Evolutionary conservation across 2,797 vertebrate genomes (phyloP).

Genomic region (Parotocinclus haroldoi): DNA sequence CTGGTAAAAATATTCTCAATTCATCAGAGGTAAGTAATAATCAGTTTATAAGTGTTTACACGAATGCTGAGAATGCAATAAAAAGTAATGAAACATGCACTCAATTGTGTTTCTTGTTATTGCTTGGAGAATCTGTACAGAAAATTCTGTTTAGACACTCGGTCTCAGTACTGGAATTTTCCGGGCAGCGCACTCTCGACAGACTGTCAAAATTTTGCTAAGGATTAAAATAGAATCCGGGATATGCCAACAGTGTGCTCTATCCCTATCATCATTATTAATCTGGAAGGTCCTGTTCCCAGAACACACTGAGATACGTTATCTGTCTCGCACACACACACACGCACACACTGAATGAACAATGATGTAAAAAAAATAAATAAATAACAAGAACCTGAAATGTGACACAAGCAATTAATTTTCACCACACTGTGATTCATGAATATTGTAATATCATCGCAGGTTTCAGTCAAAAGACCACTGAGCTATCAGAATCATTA

Average conservation of each 20-base stretch:
- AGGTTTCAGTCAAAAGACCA: conserved; percentile 27
- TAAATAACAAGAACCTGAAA: conserved; percentile 15
- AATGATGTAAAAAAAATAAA: conserved; percentile 21
- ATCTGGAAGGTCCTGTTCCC: conserved; percentile 35
- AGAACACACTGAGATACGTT: conserved; percentile 24
- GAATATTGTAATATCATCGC: conserved; percentile 19
- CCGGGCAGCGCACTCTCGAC: conserved; percentile 38
- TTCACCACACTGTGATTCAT: conserved; percentile 6
- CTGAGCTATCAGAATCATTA: conserved; percentile 25
- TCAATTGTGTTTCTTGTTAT: conserved; percentile 48
- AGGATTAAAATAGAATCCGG: conserved; percentile 47
- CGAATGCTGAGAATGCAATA: conserved; percentile 54
- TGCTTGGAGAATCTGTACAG: conserved; percentile 33
- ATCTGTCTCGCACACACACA: conserved; percentile 23
- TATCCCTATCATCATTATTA: conserved; percentile 43
- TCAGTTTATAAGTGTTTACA: background rate
- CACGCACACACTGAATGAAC: conserved; percentile 21
- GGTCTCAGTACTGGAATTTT: conserved; percentile 41
- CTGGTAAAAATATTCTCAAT: conserved; percentile 63
- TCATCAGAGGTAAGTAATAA: conserved; percentile 34
- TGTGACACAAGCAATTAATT: conserved; percentile 28
- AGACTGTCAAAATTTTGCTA: conserved; percentile 52
- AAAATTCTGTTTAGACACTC: conserved; percentile 24
- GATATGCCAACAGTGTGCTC: conserved; percentile 42
- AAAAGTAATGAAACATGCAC: conserved; percentile 53